Conservation (phyloP, 2,888 invertebrate species). For the Cosmorhoe ocellata region DNA sequence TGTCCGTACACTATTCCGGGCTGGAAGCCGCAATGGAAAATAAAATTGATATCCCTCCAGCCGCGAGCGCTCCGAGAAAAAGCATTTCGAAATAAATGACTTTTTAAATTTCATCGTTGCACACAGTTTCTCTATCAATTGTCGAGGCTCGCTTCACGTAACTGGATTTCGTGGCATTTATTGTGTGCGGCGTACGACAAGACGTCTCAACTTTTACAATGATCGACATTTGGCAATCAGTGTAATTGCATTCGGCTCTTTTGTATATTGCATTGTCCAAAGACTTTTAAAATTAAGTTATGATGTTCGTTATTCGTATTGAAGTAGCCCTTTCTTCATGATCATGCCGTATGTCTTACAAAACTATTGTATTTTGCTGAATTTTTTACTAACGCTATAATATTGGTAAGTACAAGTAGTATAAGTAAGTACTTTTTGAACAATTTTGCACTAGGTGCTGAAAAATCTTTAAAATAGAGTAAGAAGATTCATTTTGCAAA, state of each 20-base stretch:
- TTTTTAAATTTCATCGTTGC: constrained; percentile 83
- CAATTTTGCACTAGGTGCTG: no score
- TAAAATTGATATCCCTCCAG: constrained; percentile 78
- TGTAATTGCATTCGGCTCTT: constrained; percentile 27
- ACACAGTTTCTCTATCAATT: constrained; percentile 82
- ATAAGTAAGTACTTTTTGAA: no score
- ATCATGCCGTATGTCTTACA: no score
- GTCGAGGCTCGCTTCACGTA: constrained; percentile 76
- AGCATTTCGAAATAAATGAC: constrained; percentile 82
- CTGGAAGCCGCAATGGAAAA: constrained; percentile 75
- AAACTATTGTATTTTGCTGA: no score
- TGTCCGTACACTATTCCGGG: constrained; percentile 44
- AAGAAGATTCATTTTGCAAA: no score
- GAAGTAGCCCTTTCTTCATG: no score
- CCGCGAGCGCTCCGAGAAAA: constrained; percentile 79
- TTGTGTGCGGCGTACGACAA: constrained; percentile 71
- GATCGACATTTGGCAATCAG: constrained; percentile 55
- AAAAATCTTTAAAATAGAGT: no score
- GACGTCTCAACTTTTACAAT: constrained; percentile 69
- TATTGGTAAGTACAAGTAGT: no score
- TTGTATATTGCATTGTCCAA: constrained; percentile 12
- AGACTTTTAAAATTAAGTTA: not conserved
- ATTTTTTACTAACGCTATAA: no score
- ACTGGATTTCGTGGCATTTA: constrained; percentile 79
- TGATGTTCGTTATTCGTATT: no score